Evolutionary conservation across 2,113 vertebrate genomes (phyloP), one percentile per base, ranked within the genome.

Genomic region (Alaudala cheleensis): DNA sequence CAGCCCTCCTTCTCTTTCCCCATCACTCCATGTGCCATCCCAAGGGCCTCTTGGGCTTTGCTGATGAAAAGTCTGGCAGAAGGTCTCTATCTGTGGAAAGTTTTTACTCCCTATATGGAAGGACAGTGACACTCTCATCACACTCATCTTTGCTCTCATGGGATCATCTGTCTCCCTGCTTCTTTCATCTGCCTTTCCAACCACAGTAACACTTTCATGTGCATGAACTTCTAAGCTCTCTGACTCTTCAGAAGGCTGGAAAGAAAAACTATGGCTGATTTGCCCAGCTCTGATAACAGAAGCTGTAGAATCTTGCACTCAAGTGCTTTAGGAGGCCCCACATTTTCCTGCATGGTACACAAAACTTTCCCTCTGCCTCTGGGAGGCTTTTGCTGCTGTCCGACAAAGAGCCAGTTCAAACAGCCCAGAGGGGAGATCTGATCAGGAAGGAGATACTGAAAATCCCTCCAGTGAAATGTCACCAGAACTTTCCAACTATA

Each of bases 361-460:
- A 44, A 33, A 85, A 69, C 37, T 23, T 47, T 74, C 73, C 49
- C 20, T 79, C 44, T 67, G 50, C 50, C 79, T 90, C 65, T 4
- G 2, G 34, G 69, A 94, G 45, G 81, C 33, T 89, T 54, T 7
- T 18, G 62, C 87, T 85, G 81, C 93, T 73, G 66, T 76, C 70
- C 12, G 70, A 87, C 87, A 73, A 79, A 45, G 11, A 54, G 93
- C 93, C 93, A 89, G 66, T 22, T 72, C 86, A 88, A 95, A 89
- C 62, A 90, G 54, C 62, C 42, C 19, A 8, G 40, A 26, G 24
- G 45, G 62, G 84, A 96, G 91, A 72, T 76, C 33, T 72, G 81
- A 82, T 40, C 6, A 9, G 49, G 44, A 91, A 24, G 8, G 45
- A 90, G 73, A 81, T 89, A 91, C 21, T 0, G 1, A 92, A 90